Percentiles rank a stretch among this genome's conserved stretches.
Evolutionary conservation across 2,797 vertebrate genomes (phyloP).

Genomic region (Ctenosaura bakeri): DNA sequence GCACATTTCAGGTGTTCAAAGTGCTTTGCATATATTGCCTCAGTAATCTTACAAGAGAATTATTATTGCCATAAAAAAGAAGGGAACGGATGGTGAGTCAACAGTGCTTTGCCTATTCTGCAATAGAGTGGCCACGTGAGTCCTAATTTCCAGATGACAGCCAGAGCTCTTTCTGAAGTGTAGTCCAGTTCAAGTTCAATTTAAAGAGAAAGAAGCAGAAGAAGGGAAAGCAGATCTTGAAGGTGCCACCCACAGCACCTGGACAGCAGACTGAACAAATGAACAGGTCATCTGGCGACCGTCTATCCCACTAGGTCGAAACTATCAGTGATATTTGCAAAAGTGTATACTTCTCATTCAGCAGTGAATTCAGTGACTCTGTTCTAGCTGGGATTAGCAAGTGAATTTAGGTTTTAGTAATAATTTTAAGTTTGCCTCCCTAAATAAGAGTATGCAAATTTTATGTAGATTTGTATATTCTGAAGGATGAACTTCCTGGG

Average conservation of each 20-base stretch:
- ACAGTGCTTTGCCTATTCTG: not conserved
- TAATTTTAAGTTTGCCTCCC: too few species aligned
- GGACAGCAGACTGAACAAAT: not conserved
- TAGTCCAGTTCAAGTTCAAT: not conserved
- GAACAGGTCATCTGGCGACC: not conserved
- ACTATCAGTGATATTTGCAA: too few species aligned
- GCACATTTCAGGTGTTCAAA: not conserved
- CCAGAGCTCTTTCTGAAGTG: not conserved
- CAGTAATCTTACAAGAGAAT: constrained; percentile 14
- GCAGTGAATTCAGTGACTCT: too few species aligned
- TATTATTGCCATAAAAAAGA: not conserved
- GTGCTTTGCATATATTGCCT: not conserved
- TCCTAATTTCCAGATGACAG: not conserved
- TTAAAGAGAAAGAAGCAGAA: not conserved
- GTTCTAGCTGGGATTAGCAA: not conserved
- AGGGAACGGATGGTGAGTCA: not conserved
- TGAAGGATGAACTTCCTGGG: not conserved
- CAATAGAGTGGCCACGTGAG: not conserved
- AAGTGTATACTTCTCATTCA: too few species aligned
- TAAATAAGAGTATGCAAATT: not conserved
- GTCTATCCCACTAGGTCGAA: not conserved
- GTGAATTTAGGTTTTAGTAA: too few species aligned
- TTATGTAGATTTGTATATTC: not conserved
- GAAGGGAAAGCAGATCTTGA: not conserved
- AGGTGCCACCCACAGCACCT: not conserved